Percentiles rank a stretch among this genome's conserved stretches.
Evolutionary conservation across 2,797 vertebrate genomes (phyloP).

Genomic region (Buceros bicornis): DNA sequence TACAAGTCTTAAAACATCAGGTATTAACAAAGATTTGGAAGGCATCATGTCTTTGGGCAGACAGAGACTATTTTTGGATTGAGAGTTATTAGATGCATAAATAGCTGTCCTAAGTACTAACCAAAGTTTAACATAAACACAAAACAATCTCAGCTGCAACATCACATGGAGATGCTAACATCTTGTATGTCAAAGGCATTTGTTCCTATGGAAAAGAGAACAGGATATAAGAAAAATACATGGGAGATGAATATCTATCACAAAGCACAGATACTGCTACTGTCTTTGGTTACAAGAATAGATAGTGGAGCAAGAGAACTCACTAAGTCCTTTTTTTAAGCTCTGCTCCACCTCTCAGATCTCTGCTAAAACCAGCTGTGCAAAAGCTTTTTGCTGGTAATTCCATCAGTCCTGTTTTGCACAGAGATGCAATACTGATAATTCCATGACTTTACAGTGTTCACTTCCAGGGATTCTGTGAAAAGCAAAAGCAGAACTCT

Average conservation of each 20-base stretch:
- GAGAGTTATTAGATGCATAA: not conserved
- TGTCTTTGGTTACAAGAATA: not conserved
- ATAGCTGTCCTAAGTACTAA: not conserved
- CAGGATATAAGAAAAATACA: not conserved
- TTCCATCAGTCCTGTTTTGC: not conserved
- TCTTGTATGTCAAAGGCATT: not conserved
- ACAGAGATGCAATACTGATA: not conserved
- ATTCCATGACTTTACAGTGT: not conserved
- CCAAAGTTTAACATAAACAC: not conserved
- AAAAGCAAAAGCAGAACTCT: not conserved
- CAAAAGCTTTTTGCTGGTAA: not conserved
- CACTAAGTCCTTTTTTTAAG: not conserved
- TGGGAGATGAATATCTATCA: not conserved
- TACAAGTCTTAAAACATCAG: not conserved
- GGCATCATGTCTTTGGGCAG: not conserved
- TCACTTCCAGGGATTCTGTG: not conserved
- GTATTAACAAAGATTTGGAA: not conserved
- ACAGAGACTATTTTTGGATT: not conserved
- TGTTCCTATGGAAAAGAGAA: not conserved
- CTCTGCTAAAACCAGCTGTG: not conserved
- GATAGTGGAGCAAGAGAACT: rapidly evolving
- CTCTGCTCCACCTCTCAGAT: not conserved
- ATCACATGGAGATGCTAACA: not conserved
- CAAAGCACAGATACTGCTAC: not conserved
- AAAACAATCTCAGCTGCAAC: not conserved